Evolutionary conservation across 2,888 invertebrate genomes (phyloP), one percentile per base, ranked within the genome.

Genomic region (Eulithis testata): DNA sequence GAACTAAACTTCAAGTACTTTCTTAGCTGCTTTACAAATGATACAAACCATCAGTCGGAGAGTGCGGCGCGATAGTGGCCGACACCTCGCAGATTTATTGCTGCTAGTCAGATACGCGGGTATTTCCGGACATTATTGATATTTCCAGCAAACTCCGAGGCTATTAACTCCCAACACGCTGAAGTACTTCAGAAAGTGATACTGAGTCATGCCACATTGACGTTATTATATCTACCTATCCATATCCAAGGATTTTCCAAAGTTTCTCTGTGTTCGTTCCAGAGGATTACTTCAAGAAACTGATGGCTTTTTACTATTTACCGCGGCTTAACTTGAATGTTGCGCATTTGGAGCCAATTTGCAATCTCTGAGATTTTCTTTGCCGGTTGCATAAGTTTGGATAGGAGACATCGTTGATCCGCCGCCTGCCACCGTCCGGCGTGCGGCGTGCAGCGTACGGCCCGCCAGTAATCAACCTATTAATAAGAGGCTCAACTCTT

Each of bases 381-480:
- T 82, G 78, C 76, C 77, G 76, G 80, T 83, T 83, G 82, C 79
- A 79, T 84, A 84, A 82, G 76, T 77, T 70, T 75, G 76, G 75
- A 72, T 72, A 71, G 72, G 72, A 70, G 74, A 76, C 72, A 50
- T 12, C 12, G 78, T 72, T 74, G 75, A 77, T 78, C 78, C 75
- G 74, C 70, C 54, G 56, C 62, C 56, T 43, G 73, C 73, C 71
- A 72, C 71, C 66, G 75, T 75, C 78, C 80, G 71, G 59, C 58
- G 58, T 11, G 59, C 51, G 51, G 71, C 69, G 65, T 65, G 78
- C 80, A 75, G 76, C 73, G 69, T 67, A 65, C 83, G 84, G 83
- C 85, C 90, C 88, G 85, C 88, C 85, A 87, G 85, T 91, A 92
- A 93, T 91, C 92, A 89, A 89, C 90, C 92, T 90, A 93, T 93